These are phyloP conservation scores for Meandrusa payeni DNA, from an alignment of 2,888 invertebrate species.

Conservation along the genomic window DNA sequence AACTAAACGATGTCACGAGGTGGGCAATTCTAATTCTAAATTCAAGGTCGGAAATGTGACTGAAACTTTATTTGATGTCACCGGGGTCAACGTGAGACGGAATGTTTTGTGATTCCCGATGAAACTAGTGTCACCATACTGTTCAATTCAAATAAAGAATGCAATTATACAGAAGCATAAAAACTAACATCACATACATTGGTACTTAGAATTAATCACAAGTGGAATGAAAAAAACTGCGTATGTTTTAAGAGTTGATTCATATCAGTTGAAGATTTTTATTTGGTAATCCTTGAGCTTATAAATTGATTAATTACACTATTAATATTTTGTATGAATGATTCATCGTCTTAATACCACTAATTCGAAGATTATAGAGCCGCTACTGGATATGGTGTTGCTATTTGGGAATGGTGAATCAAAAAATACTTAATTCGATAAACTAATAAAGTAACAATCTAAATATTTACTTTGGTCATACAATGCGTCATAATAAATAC, in stretches of 20 bases:
- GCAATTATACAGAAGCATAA: constrained; percentile 12
- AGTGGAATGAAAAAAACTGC: constrained; percentile 1
- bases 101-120: constrained; percentile 12
- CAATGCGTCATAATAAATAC: too few species aligned
- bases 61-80: constrained; percentile 41
- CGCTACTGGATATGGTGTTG: constrained; percentile 1
- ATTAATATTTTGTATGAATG: constrained; percentile 12
- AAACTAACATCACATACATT: constrained; percentile 12
- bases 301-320: constrained; percentile 20
- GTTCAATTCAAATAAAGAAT: constrained; percentile 2
- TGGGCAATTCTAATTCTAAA: constrained; percentile 69
- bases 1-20: constrained; percentile 75
- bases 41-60: constrained; percentile 73
- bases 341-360: constrained; percentile 3
- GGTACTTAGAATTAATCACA: constrained; percentile 11
- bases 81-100: constrained; percentile 11
- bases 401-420: constrained; percentile 5
- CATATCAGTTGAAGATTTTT: constrained; percentile 6
- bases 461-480: too few species aligned
- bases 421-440: not conserved
- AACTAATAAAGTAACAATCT: too few species aligned
- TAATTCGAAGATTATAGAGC: too few species aligned
- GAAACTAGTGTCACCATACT: not conserved
- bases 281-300: constrained; percentile 11
- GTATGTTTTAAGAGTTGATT: constrained; percentile 15